Evolutionary conservation across 2,888 invertebrate species (phyloP), one percentile per base, ranked within the genome.

Genomic region (Drepanosiphum platanoidis): DNA sequence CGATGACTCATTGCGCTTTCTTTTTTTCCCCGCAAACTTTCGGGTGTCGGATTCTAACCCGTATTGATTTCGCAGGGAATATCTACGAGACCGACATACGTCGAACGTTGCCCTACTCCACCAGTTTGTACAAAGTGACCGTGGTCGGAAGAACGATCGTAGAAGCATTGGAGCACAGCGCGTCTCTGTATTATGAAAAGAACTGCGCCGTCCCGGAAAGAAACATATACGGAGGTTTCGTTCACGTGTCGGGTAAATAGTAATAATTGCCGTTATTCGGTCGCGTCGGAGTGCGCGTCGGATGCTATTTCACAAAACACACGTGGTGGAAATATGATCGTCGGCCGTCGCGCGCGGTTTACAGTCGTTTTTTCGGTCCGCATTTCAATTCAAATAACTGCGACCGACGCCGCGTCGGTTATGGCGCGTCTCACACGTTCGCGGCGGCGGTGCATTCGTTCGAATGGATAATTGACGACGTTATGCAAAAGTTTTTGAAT

Each of bases 41-140:
- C n/a, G n/a, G n/a, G n/a, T n/a, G n/a, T n/a, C n/a, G n/a, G n/a
- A n/a, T n/a, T n/a, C n/a, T n/a, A n/a, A n/a, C n/a, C n/a, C n/a
- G n/a, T n/a, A n/a, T n/a, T n/a, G n/a, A n/a, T n/a, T n/a, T n/a
- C n/a, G 22, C 18, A 52, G 52, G 52, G 2, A 5, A 52, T 22
- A 18, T 52, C 22, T 52, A 61, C 61, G 27, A 1, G 8, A 9
- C 4, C 27, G 61, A 61, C 27, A 39, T 81, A n/a, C 9, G 1
- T 5, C 22, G 4, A 0, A 18, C 94, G 0, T 90, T 95, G 88
- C 97, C 97, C 0, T 97, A 96, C 89, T 92, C 92, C 36, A 95
- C 95, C 88, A 91, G 91, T 66, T 89, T 96, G 18, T 91, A 93
- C 32, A 91, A 93, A 58, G 89, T 94, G 0, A 91, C 91, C 74